Percentiles rank a stretch among this genome's conserved stretches.
Evolutionary conservation across 1,140 invertebrate species (phyloP).

Genomic region (Anadara kagoshimensis): DNA sequence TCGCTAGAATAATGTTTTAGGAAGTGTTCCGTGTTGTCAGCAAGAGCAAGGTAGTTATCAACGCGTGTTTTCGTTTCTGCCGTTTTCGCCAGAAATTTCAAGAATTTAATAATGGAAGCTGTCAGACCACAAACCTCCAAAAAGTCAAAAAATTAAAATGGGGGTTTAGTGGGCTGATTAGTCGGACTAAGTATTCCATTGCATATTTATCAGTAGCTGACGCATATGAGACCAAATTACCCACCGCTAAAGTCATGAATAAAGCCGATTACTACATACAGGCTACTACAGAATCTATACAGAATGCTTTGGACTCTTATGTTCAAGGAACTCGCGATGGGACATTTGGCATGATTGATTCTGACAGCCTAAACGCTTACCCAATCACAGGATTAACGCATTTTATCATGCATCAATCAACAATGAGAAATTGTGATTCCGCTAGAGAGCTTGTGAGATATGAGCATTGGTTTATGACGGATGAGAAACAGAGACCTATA

Average conservation of each 20-base stretch:
- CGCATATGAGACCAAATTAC: constrained; percentile 20
- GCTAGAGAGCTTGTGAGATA: constrained; percentile 62
- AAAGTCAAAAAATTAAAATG: too few relatives aligned
- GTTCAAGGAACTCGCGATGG: constrained; percentile 4
- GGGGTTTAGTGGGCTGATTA: too few relatives aligned
- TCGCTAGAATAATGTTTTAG: too few relatives aligned
- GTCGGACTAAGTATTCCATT: constrained; percentile 40
- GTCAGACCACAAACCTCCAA: too few relatives aligned
- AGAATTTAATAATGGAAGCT: too few relatives aligned
- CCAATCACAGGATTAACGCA: constrained; percentile 64
- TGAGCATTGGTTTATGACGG: constrained; percentile 56
- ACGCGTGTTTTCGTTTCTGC: too few relatives aligned
- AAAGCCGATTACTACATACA: constrained; percentile 31
- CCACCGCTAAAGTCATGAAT: constrained; percentile 52
- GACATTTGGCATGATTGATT: constrained; percentile 46
- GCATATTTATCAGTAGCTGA: constrained; percentile 59
- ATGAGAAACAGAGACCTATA: constrained; percentile 23
- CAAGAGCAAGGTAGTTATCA: too few relatives aligned
- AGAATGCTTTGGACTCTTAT: constrained; percentile 52
- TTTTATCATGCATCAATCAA: constrained; percentile 50
- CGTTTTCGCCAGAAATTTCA: too few relatives aligned
- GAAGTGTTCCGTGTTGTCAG: too few relatives aligned
- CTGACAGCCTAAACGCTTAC: constrained; percentile 37
- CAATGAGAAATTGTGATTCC: constrained; percentile 50
- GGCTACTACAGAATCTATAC: constrained; percentile 28